Conservation (phyloP, 2,797 vertebrate genomes). For the Hydrolagus colliei region DNA sequence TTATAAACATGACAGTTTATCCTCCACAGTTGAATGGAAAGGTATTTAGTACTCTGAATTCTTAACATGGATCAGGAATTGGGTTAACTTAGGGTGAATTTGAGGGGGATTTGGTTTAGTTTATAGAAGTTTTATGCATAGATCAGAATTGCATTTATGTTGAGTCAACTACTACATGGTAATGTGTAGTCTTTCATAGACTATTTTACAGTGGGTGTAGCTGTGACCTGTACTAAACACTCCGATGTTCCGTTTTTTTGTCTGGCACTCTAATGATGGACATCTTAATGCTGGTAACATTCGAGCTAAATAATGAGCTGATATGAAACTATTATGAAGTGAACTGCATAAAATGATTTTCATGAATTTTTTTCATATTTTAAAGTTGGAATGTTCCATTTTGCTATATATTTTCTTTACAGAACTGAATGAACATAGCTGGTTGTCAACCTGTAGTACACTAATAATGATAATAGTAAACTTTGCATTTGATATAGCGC, state of each 20-base stretch:
- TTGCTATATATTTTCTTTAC: slow-evolving; percentile 6
- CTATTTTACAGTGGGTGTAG: not conserved
- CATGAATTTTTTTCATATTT: too few species aligned
- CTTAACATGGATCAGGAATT: too few species aligned
- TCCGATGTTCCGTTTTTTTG: not conserved
- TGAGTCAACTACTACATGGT: not conserved
- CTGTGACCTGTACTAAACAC: not conserved
- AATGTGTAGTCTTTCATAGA: too few species aligned
- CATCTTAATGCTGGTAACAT: not conserved
- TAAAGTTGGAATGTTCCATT: not conserved
- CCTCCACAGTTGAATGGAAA: too few species aligned
- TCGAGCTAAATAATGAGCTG: not conserved
- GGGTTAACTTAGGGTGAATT: too few species aligned
- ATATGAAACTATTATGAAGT: not conserved
- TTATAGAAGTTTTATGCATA: not conserved
- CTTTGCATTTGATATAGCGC: too few species aligned
- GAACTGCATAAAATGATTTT: not conserved
- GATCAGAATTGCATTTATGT: not conserved
- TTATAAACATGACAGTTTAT: too few species aligned
- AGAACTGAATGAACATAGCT: slow-evolving; percentile 3
- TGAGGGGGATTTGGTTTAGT: not conserved
- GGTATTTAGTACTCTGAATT: too few species aligned
- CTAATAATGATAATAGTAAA: not conserved
- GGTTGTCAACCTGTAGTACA: not conserved
- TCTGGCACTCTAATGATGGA: not conserved